Percentiles rank a stretch among this genome's conserved stretches.
phyloP scores from a whole-genome alignment of 2,113 vertebrate species.

The Acanthochromis polyacanthus region DNA sequence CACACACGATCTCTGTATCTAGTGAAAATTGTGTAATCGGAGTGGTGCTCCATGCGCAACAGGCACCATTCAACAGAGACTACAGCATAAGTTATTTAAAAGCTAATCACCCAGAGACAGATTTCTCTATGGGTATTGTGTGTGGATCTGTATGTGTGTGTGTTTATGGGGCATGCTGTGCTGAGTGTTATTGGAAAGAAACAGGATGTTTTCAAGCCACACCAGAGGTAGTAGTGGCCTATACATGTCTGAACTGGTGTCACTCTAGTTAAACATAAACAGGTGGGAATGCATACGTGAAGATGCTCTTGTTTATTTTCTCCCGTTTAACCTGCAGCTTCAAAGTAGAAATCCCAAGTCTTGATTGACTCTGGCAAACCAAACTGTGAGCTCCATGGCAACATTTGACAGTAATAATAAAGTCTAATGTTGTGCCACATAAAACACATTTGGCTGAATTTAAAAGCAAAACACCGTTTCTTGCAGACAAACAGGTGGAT shows the following conservation, averaged over 20 bases:
- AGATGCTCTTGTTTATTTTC: background rate
- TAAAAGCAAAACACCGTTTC: conserved; percentile 22
- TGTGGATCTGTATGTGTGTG: conserved; percentile 26
- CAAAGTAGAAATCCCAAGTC: background rate
- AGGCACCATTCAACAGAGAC: conserved; percentile 71
- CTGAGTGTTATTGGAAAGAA: conserved; percentile 68
- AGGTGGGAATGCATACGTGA: conserved; percentile 9
- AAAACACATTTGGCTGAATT: background rate
- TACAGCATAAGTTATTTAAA: conserved; percentile 66
- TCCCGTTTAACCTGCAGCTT: conserved; percentile 1
- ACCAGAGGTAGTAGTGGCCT: conserved; percentile 4
- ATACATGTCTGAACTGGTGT: conserved; percentile 60
- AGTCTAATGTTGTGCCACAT: background rate
- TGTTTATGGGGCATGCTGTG: conserved; percentile 46
- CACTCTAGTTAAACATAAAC: conserved; percentile 36
- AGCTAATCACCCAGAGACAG: conserved; percentile 55
- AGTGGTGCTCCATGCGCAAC: conserved; percentile 75
- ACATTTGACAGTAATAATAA: background rate
- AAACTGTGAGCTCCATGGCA: background rate
- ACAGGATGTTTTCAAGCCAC: conserved; percentile 50
- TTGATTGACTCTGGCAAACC: background rate
- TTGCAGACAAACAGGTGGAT: conserved; percentile 26
- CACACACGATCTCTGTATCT: conserved; percentile 40
- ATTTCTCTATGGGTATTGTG: conserved; percentile 53
- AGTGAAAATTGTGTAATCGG: conserved; percentile 44